phyloP scores from a whole-genome alignment of 2,113 vertebrate genomes.

The Chaetorhynchus papuensis region DNA sequence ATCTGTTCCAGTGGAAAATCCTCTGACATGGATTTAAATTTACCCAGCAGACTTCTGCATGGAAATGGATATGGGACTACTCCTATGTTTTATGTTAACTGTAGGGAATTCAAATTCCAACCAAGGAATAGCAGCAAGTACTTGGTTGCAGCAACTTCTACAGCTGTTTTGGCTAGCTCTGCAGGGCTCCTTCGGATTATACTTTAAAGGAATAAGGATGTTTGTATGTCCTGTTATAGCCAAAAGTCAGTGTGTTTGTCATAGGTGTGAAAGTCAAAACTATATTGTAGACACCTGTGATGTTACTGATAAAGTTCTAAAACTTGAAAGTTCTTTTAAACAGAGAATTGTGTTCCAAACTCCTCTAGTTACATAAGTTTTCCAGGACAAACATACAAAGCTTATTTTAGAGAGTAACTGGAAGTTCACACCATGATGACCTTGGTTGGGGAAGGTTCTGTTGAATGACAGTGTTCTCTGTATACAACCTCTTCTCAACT shows the following conservation, averaged over 20 bases:
- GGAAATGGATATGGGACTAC: not conserved
- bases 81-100: not conserved
- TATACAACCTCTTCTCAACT: not conserved
- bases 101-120: not conserved
- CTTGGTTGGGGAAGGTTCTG: not conserved
- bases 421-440: not conserved
- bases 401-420: not conserved
- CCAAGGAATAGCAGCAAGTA: not conserved
- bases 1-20: not conserved
- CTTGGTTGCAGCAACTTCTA: conserved; percentile 2
- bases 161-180: not conserved
- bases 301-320: not conserved
- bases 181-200: not conserved
- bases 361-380: not conserved
- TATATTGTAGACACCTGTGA: not conserved
- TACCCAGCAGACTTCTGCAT: not conserved
- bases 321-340: not conserved
- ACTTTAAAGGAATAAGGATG: not conserved
- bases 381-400: not conserved
- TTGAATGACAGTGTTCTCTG: not conserved
- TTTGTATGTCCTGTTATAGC: conserved; percentile 11
- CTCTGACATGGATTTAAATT: not conserved
- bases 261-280: not conserved
- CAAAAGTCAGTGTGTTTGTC: not conserved
- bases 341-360: not conserved